Conservation (phyloP, 2,113 vertebrate genomes). For the Peromyscus maniculatus region DNA sequence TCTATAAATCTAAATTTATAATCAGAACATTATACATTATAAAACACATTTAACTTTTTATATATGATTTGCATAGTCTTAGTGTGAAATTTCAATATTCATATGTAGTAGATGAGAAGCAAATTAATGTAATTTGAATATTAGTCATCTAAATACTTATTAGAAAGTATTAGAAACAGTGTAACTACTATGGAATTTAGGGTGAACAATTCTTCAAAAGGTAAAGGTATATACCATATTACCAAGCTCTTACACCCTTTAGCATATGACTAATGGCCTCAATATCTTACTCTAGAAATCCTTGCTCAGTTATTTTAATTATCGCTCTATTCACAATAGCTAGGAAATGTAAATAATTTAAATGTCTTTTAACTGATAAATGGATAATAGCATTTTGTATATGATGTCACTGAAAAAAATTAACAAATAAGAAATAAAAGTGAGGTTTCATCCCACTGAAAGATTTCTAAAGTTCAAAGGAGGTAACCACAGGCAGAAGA, state of each 20-base stretch:
- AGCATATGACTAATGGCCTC: not conserved
- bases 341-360: not conserved
- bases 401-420: not conserved
- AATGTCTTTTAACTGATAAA: not conserved
- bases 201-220: not conserved
- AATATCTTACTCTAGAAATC: not conserved
- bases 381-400: not conserved
- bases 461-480: not conserved
- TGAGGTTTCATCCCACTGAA: not conserved
- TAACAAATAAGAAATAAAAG: not conserved
- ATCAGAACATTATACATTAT: not conserved
- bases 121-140: not conserved
- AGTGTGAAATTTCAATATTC: not conserved
- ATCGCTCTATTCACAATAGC: not conserved
- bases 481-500: not conserved
- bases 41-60: not conserved
- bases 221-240: not conserved
- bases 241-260: not conserved
- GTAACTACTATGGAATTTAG: not conserved
- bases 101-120: not conserved
- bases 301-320: not conserved
- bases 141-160: not conserved
- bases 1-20: not conserved
- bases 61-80: not conserved
- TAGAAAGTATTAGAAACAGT: not conserved